Percentiles rank a stretch among this genome's conserved stretches.
These are phyloP conservation scores for Cyrtorhinus lividipennis DNA, from an alignment of 1,140 invertebrate species.

Conservation along the genomic window DNA sequence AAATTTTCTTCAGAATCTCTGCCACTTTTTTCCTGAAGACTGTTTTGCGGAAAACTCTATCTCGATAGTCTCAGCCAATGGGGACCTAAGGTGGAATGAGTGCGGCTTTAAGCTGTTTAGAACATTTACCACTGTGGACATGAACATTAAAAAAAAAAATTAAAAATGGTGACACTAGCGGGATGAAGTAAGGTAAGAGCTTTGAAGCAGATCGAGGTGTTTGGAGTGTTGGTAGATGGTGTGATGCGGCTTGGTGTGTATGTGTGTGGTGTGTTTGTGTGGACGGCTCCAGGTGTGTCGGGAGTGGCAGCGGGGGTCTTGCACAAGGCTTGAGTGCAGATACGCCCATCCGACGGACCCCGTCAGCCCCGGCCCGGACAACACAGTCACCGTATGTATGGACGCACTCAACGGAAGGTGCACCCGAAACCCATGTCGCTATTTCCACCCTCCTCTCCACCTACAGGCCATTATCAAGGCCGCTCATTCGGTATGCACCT, in stretches of 20 bases:
- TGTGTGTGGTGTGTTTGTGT: slow-evolving; percentile 10
- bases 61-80: too few species aligned
- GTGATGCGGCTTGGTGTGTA: slow-evolving; percentile 12
- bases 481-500: slow-evolving; percentile 84
- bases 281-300: slow-evolving; percentile 73
- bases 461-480: slow-evolving; percentile 97
- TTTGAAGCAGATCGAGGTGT: neutral
- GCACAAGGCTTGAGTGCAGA: slow-evolving; percentile 92
- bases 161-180: too few species aligned
- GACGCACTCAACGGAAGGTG: slow-evolving; percentile 95
- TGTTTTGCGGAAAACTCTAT: too few species aligned
- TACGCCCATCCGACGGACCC: slow-evolving; percentile 88
- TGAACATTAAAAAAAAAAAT: too few species aligned
- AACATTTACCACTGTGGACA: too few species aligned
- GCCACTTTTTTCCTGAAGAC: too few species aligned
- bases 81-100: too few species aligned
- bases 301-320: slow-evolving; percentile 93
- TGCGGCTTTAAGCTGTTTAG: too few species aligned
- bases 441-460: slow-evolving; percentile 95
- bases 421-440: slow-evolving; percentile 89
- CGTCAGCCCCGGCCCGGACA: slow-evolving; percentile 82
- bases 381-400: slow-evolving; percentile 96
- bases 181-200: too few species aligned
- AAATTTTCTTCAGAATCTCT: too few species aligned
- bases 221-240: neutral